phyloP scores from a whole-genome alignment of 2,113 vertebrate species.

The Antennarius striatus region DNA sequence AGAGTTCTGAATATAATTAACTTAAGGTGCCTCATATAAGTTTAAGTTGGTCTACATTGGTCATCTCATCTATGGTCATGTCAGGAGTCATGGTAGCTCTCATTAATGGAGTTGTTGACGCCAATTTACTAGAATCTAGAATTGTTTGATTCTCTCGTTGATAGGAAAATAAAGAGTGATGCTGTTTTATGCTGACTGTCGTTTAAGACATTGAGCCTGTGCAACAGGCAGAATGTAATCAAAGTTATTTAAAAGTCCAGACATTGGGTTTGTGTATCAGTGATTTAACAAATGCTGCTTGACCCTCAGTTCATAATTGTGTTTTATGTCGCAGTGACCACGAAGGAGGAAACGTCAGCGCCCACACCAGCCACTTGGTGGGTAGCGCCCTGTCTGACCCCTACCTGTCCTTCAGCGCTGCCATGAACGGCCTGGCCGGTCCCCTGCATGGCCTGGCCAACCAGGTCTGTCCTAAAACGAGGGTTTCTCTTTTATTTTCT shows the following conservation, averaged over 20 bases:
- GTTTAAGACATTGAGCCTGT: too few relatives aligned
- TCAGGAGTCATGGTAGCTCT: not conserved
- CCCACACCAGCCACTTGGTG: conserved; percentile 93
- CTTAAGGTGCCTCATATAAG: not conserved
- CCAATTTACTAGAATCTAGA: too few relatives aligned
- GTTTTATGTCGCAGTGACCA: conserved; percentile 84
- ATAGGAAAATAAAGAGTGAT: too few relatives aligned
- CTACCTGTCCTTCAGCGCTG: conserved; percentile 92
- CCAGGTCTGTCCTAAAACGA: conserved; percentile 81
- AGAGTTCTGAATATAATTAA: not conserved
- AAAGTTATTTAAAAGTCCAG: too few relatives aligned
- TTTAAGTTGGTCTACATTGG: not conserved
- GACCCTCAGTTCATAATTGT: not conserved
- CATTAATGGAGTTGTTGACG: not conserved
- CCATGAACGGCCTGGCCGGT: conserved; percentile 95
- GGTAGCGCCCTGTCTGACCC: conserved; percentile 95
- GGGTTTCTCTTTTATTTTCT: not conserved
- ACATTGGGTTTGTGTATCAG: too few relatives aligned
- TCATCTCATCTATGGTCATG: not conserved
- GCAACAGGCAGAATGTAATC: too few relatives aligned
- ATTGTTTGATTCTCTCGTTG: too few relatives aligned
- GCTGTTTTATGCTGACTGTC: too few relatives aligned
- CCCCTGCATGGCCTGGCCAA: conserved; percentile 96
- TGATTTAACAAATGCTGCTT: not conserved
- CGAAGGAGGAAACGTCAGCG: conserved; percentile 96